A percentile compares a stretch with the other conserved stretches of the same genome.
These are phyloP conservation scores for Eilema caniola DNA, from an alignment of 2,888 invertebrate species.

Conservation along the genomic window DNA sequence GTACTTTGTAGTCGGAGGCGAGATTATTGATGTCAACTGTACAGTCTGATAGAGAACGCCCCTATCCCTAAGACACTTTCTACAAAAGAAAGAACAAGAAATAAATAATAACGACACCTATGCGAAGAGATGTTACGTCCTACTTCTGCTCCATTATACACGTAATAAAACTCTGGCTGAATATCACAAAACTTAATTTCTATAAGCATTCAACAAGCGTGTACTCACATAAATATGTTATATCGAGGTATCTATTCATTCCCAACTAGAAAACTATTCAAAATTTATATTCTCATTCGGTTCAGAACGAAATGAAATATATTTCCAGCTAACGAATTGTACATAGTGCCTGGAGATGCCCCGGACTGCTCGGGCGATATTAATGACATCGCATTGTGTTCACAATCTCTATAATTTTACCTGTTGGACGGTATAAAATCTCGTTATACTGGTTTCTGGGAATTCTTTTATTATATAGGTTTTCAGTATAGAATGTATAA, in stretches of 20 bases:
- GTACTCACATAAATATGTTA: not conserved
- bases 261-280: not conserved
- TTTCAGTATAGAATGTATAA: too few relatives aligned
- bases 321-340: not conserved
- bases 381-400: conserved; percentile 33
- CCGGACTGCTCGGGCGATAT: conserved; percentile 32
- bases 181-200: too few relatives aligned
- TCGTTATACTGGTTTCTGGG: not conserved
- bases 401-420: conserved; percentile 37
- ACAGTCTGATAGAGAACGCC: too few relatives aligned
- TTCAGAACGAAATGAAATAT: not conserved
- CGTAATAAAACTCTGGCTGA: too few relatives aligned
- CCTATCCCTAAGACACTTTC: too few relatives aligned
- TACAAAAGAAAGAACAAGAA: too few relatives aligned
- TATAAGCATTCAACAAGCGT: too few relatives aligned
- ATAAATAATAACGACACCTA: too few relatives aligned
- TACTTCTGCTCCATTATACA: too few relatives aligned
- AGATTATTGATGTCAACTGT: too few relatives aligned
- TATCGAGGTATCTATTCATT: not conserved
- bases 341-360: not conserved
- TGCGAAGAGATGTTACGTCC: too few relatives aligned
- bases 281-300: not conserved
- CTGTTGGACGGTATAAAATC: conserved; percentile 24
- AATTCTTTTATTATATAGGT: not conserved
- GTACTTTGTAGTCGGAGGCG: too few relatives aligned